phyloP scores from a whole-genome alignment of 1,140 invertebrate genomes.

The Oedothorax gibbosus region DNA sequence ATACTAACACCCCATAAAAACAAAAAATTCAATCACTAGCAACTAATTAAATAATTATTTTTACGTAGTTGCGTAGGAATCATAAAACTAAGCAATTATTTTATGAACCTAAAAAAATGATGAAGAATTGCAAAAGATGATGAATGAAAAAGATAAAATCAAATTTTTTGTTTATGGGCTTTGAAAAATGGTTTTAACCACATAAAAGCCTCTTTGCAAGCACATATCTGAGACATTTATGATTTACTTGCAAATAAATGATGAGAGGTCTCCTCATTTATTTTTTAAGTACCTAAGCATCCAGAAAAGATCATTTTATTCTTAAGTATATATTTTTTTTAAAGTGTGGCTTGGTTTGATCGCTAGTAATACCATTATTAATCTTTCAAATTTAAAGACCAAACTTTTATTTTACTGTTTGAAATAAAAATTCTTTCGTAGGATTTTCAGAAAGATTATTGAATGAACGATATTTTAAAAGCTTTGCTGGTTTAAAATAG shows the following conservation, averaged over 20 bases:
- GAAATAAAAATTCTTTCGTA: too few species aligned
- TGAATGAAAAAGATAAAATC: too few species aligned
- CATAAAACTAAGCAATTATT: neutral
- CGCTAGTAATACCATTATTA: conserved; percentile 10
- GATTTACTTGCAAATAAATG: conserved; percentile 30
- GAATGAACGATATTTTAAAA: too few species aligned
- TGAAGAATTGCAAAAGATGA: neutral
- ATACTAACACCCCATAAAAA: too few species aligned
- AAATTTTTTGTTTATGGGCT: conserved; percentile 17
- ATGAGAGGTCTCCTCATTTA: conserved; percentile 19
- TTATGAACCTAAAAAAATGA: neutral
- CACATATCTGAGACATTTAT: conserved; percentile 22
- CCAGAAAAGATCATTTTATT: conserved; percentile 5
- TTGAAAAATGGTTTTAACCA: neutral
- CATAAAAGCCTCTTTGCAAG: conserved; percentile 16
- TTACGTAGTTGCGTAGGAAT: conserved; percentile 8
- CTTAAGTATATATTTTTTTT: conserved; percentile 21
- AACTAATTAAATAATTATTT: conserved; percentile 23
- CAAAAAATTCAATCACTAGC: neutral
- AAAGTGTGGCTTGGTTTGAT: conserved; percentile 9
- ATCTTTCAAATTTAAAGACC: too few species aligned
- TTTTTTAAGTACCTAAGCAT: conserved; percentile 18
- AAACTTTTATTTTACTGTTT: too few species aligned
- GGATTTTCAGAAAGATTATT: too few species aligned
- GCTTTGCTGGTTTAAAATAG: too few species aligned